phyloP scores from a whole-genome alignment of 2,888 invertebrate genomes.

The Stenichneumon culpator region DNA sequence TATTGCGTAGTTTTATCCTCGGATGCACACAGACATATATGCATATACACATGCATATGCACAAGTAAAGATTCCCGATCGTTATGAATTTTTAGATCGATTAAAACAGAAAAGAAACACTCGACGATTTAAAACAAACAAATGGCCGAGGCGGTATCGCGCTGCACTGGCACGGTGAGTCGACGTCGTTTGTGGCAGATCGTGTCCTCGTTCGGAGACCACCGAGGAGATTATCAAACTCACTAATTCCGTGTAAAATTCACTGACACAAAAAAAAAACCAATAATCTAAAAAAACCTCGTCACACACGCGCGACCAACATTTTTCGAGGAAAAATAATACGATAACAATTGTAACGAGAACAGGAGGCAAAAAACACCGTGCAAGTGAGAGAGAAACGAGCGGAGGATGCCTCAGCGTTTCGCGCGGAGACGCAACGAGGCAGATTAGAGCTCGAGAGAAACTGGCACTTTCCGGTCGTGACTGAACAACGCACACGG shows the following conservation, averaged over 20 bases:
- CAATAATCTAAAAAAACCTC: constrained; percentile 22
- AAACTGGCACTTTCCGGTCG: constrained; percentile 84
- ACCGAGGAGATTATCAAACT: not conserved
- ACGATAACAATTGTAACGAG: constrained; percentile 21
- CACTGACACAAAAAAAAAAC: constrained; percentile 24
- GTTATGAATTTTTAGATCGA: not conserved
- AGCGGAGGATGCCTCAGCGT: constrained; percentile 59
- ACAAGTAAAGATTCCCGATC: not conserved
- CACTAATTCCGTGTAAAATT: not conserved
- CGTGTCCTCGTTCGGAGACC: not conserved
- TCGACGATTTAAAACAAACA: constrained; percentile 10
- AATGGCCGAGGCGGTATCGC: constrained; percentile 3
- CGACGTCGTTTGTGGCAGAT: not conserved
- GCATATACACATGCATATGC: not conserved
- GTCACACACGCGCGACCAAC: not conserved
- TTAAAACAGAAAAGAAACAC: not conserved
- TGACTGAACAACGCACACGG: constrained; percentile 74
- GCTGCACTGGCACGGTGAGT: constrained; percentile 6
- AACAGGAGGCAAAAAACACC: constrained; percentile 32
- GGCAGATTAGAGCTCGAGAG: constrained; percentile 81
- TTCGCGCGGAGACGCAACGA: constrained; percentile 74
- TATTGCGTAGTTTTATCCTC: constrained; percentile 25
- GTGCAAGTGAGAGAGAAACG: constrained; percentile 20
- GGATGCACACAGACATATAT: not conserved
- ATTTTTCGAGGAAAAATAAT: not conserved